These are phyloP conservation scores for Sciurus vulgaris DNA, from an alignment of 2,797 vertebrate species.

Conservation along the genomic window DNA sequence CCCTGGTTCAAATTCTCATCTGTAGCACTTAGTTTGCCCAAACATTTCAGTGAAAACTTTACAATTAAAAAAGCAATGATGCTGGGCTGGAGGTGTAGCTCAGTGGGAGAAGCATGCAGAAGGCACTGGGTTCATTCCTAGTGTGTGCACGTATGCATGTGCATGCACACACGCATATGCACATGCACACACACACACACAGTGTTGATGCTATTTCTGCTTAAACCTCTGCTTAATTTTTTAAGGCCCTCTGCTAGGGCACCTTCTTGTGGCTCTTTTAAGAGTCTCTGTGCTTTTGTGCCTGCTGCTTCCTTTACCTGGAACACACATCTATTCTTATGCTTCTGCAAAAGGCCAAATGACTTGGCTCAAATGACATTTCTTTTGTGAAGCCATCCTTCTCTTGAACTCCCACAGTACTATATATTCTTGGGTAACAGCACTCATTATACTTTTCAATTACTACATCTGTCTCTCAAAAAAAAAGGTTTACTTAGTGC, in stretches of 20 bases:
- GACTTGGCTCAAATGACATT: not conserved
- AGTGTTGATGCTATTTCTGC: not conserved
- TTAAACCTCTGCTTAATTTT: not conserved
- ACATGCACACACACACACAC: no score
- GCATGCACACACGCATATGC: no score
- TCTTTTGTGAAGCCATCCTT: conserved; percentile 16
- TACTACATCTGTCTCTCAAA: not conserved
- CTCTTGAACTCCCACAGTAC: not conserved
- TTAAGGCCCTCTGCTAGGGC: not conserved
- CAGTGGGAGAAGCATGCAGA: not conserved
- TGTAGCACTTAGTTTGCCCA: not conserved
- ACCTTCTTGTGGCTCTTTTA: not conserved
- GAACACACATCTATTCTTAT: not conserved
- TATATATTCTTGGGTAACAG: not conserved
- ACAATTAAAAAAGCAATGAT: not conserved
- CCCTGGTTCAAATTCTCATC: not conserved
- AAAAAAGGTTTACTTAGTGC: not conserved
- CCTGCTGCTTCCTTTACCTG: not conserved
- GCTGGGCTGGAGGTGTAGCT: not conserved
- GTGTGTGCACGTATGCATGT: not conserved
- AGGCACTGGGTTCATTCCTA: not conserved
- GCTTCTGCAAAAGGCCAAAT: not conserved
- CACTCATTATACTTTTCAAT: not conserved
- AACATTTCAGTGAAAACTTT: conserved; percentile 1
- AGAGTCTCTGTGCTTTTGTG: not conserved